A percentile compares a stretch with the other conserved stretches of the same genome.
phyloP scores from a whole-genome alignment of 2,113 vertebrate genomes.

The Uria lomvia region DNA sequence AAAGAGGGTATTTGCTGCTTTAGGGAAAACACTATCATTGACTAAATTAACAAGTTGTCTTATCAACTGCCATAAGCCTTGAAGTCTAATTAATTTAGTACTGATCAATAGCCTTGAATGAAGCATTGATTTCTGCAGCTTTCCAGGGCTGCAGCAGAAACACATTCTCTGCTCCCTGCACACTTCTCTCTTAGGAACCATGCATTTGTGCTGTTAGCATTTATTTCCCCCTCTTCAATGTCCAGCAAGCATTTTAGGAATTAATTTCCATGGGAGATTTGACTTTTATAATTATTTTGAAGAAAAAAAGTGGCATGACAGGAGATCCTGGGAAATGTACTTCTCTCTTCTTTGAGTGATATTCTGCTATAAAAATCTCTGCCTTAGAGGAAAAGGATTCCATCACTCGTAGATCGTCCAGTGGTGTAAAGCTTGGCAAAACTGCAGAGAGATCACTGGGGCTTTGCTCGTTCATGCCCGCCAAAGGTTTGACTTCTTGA shows the following conservation, averaged over 20 bases:
- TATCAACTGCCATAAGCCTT: constrained; percentile 85
- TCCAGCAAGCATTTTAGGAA: constrained; percentile 5
- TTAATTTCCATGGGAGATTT: neutral
- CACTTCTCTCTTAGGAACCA: neutral
- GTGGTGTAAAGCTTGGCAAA: neutral
- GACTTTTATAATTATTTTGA: neutral
- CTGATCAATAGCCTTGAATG: constrained; percentile 86
- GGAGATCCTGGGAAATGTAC: neutral
- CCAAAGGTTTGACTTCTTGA: neutral
- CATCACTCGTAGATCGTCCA: neutral
- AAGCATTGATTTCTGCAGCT: constrained; percentile 82
- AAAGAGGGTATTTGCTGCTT: constrained; percentile 83
- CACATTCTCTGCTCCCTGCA: constrained; percentile 21
- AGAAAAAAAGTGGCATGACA: neutral
- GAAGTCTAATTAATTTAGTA: constrained; percentile 87
- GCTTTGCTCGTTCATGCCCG: neutral
- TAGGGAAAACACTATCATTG: constrained; percentile 85
- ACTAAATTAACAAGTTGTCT: constrained; percentile 87
- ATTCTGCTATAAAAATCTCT: neutral
- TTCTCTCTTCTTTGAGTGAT: neutral
- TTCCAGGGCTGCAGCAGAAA: constrained; percentile 61
- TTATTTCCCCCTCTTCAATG: neutral
- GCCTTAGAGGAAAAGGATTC: neutral
- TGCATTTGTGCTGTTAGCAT: neutral
- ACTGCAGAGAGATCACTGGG: neutral